phyloP scores from a whole-genome alignment of 2,113 vertebrate genomes.

The human (Homo sapiens) region GRCh38 chr1:32127501-32128000 shows the following conservation, averaged over 20 bases:
- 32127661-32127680: neutral
- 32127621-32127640: neutral
- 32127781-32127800: neutral
- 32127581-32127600: neutral
- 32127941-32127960: neutral
- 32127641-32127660: neutral
- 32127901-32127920: slow-evolving; percentile 8
- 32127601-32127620: neutral
- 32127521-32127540: neutral
- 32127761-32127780: neutral
- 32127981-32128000: neutral
- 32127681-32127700: neutral
- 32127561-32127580: neutral
- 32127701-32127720: neutral
- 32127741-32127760: neutral
- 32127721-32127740: neutral
- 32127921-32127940: neutral
- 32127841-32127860: neutral
- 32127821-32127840: neutral
- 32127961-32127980: too few species aligned
- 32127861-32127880: neutral
- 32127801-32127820: slow-evolving; percentile 31
- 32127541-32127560: neutral
- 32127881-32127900: neutral
- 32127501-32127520: neutral